phyloP scores from a whole-genome alignment of 92 coral and sea anemone genomes.

The Palythoa grandiflora region DNA sequence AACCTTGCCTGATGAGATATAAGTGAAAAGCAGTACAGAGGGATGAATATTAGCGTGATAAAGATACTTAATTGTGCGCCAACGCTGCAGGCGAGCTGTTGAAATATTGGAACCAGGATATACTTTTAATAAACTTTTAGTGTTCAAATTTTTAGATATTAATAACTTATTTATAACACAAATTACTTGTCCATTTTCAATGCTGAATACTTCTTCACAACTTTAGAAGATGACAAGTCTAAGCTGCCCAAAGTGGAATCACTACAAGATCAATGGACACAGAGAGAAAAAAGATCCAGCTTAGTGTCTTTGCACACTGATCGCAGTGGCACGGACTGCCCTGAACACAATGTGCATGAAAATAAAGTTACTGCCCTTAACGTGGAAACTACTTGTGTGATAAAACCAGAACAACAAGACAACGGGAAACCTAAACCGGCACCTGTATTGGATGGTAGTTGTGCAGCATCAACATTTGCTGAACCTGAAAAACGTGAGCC shows the following conservation, averaged over 20 bases:
- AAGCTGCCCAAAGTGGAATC: not conserved
- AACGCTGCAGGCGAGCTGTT: not conserved
- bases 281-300: not conserved
- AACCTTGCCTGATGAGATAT: too few relatives aligned
- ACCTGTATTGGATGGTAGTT: not conserved
- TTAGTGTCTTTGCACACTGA: not conserved
- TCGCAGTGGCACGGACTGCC: not conserved
- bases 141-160: not conserved
- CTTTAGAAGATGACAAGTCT: not conserved
- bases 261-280: not conserved
- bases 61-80: not conserved
- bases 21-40: too few relatives aligned
- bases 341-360: not conserved
- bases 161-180: not conserved
- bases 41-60: too few relatives aligned
- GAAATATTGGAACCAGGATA: not conserved
- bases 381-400: not conserved
- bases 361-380: not conserved
- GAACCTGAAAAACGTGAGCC: not conserved
- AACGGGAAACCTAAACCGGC: not conserved
- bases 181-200: not conserved
- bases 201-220: slow-evolving; percentile 4
- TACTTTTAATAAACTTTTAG: not conserved
- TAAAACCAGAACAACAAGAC: not conserved
- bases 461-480: not conserved